Base-by-base conservation (phyloP, 1,140 invertebrate genomes). In the Zaprionus davidi region DNA sequence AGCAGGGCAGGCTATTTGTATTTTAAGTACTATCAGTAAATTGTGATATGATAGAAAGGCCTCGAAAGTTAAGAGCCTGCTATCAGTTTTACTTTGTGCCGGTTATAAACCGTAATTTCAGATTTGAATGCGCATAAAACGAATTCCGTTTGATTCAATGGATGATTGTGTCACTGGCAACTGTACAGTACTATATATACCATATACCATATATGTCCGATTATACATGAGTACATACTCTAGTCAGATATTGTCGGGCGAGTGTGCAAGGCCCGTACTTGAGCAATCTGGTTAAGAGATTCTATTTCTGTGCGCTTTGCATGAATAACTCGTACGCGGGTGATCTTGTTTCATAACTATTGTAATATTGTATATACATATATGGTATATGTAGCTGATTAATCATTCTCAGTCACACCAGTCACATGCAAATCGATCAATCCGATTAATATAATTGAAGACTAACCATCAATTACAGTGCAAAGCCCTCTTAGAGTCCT, bases 21-120 rank as follows among this genome's bases (percentile, higher is more conserved):
- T 28, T 24, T 11, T 26, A 24, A 5, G 26, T n/a, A 12, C 20
- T 58, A 56, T 74, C 64, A 36, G 65, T 53, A 34, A 53, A 56
- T 66, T 66, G 63, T 38, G 70, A 66, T 69, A 69, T 38, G 38
- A 69, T 74, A 55, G 65, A 69, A 74, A 60, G 44, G 22, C 57
- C 71, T 74, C 66, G 49, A 67, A 74, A 56, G 38, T 71, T 46
- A 64, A 63, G 26, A 71, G 51, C 31, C 12, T 28, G 26, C 49
- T 63, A 69, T 49, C 46, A 62, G 31, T 62, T 46, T 44, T 36
- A 28, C 34, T 44, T 56, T 12, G 7, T 57, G 28, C 41, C 46
- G 38, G 44, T 55, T 63, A 63, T 20, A 20, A 69, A 44, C n/a
- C 22, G 38, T 44, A 63, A 58, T 49, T 74, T 38, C 13, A 69